A percentile compares a stretch with the other conserved stretches of the same genome.
phyloP scores from a whole-genome alignment of 1,140 invertebrate genomes.

The Meloidogyne hapla region DNA sequence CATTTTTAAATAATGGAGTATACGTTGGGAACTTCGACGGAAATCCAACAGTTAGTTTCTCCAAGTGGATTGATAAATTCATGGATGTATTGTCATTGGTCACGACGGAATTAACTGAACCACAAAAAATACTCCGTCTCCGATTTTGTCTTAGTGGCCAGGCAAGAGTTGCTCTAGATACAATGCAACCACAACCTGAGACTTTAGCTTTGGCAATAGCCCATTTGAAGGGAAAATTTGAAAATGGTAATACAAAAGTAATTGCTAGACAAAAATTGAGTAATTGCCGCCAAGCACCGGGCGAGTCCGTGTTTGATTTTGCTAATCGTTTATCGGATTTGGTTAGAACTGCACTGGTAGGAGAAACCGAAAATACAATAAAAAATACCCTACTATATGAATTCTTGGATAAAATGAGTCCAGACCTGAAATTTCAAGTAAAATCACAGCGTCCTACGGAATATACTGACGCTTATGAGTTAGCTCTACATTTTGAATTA shows the following conservation, averaged over 20 bases:
- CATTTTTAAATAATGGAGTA: constrained; percentile 5
- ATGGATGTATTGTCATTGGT: background rate
- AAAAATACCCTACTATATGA: background rate
- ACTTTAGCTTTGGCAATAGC: background rate
- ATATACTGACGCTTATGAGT: background rate
- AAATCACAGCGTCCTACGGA: background rate
- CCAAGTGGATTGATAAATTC: background rate
- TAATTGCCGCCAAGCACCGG: background rate
- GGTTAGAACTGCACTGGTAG: background rate
- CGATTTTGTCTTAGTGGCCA: background rate
- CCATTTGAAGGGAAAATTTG: background rate
- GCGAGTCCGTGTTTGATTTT: constrained; percentile 2
- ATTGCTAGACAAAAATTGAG: constrained; percentile 1
- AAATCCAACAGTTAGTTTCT: background rate
- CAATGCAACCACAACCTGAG: background rate
- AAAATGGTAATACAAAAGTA: background rate
- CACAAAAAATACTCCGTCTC: background rate
- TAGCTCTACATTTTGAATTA: constrained; percentile 7
- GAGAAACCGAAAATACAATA: background rate
- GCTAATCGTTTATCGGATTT: constrained; percentile 3
- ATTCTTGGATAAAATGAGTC: background rate
- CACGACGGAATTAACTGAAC: background rate
- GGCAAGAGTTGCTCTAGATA: background rate
- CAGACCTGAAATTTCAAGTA: background rate
- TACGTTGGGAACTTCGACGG: background rate